Evolutionary conservation across 2,797 vertebrate genomes (phyloP).

Genomic region (Poecile montanus): DNA sequence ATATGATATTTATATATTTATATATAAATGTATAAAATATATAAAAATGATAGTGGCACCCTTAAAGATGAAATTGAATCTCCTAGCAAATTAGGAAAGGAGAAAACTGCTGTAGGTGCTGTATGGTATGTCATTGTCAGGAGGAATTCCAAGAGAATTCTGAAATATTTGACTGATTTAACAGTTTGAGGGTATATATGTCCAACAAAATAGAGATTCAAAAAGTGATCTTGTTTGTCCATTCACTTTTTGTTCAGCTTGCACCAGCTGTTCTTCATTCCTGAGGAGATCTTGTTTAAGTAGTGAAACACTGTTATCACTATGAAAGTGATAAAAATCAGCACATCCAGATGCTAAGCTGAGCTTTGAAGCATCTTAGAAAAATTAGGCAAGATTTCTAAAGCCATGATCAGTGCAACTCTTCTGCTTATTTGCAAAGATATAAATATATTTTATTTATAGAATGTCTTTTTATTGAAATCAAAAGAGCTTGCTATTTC

Average conservation of each 20-base stretch:
- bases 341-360: constrained; percentile 38
- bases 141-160: neutral
- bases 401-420: constrained; percentile 46
- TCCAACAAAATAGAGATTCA: neutral
- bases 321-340: constrained; percentile 24
- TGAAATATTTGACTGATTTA: neutral
- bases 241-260: neutral
- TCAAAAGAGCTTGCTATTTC: constrained; percentile 40
- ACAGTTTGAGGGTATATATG: neutral
- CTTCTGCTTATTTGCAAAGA: constrained; percentile 57
- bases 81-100: neutral
- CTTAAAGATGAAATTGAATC: neutral
- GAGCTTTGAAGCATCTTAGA: constrained; percentile 25
- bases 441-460: constrained; percentile 70
- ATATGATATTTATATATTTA: no score
- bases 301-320: neutral
- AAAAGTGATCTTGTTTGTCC: neutral
- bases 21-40: no score
- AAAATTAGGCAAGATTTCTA: constrained; percentile 56
- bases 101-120: neutral
- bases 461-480: constrained; percentile 46
- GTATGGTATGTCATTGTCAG: neutral
- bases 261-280: neutral
- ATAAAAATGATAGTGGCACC: neutral
- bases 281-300: constrained; percentile 3